phyloP scores from a whole-genome alignment of 2,888 invertebrate genomes.

The Pyrgus malvae region DNA sequence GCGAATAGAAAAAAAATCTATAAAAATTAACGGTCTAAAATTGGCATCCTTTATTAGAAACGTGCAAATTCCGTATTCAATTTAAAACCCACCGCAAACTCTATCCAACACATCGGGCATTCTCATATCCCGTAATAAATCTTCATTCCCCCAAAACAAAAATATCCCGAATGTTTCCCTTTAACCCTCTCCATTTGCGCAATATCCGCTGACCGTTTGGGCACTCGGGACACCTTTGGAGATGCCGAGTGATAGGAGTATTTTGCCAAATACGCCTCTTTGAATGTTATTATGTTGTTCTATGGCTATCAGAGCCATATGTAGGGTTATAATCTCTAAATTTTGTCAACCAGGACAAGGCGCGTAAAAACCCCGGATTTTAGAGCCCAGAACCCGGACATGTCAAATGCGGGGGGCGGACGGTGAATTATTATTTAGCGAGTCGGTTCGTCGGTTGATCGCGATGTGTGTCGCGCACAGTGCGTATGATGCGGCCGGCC shows the following conservation, averaged over 20 bases:
- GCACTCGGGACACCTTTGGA: slow-evolving; percentile 38
- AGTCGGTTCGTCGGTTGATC: no score
- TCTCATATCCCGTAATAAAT: slow-evolving; percentile 57
- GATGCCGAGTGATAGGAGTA: slow-evolving; percentile 36
- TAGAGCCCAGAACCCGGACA: no score
- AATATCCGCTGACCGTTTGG: slow-evolving; percentile 51
- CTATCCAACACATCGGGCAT: neutral
- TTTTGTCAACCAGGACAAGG: no score
- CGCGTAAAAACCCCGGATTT: no score
- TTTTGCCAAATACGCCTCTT: neutral
- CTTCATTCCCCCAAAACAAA: slow-evolving; percentile 52
- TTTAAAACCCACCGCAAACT: slow-evolving; percentile 9
- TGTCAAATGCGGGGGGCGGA: no score
- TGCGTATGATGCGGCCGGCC: no score
- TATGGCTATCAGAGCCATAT: neutral
- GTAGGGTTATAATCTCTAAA: neutral
- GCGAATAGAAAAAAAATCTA: no score
- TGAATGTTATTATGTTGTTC: slow-evolving; percentile 2
- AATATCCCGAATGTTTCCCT: slow-evolving; percentile 51
- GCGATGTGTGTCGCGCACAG: no score
- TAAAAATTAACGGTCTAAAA: no score
- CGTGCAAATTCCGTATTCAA: neutral
- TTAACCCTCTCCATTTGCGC: slow-evolving; percentile 47
- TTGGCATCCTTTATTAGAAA: no score
- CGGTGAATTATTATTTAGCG: no score